Evolutionary conservation across 2,113 vertebrate species (phyloP).

Genomic region (Octodon degus): DNA sequence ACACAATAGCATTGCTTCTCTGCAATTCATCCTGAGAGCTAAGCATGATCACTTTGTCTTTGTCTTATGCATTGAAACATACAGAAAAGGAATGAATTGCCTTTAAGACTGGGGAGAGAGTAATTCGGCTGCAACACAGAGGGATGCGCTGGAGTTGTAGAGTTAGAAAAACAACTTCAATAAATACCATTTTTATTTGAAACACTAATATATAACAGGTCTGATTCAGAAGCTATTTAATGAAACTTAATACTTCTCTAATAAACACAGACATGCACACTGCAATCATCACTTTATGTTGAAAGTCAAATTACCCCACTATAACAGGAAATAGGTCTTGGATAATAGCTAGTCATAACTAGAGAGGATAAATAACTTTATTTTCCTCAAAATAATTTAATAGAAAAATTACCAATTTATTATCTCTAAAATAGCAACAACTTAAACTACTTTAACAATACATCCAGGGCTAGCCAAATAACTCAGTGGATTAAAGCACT

Average conservation of each 20-base stretch:
- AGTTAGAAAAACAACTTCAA: constrained; percentile 76
- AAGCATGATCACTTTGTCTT: background rate
- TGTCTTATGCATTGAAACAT: background rate
- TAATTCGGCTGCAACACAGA: background rate
- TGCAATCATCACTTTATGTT: constrained; percentile 78
- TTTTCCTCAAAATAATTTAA: constrained; percentile 77
- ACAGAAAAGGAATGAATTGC: background rate
- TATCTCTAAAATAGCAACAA: background rate
- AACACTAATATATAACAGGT: constrained; percentile 80
- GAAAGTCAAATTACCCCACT: constrained; percentile 69
- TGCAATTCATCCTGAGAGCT: background rate
- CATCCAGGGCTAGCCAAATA: background rate
- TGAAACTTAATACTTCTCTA: constrained; percentile 78
- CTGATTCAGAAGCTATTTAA: constrained; percentile 82
- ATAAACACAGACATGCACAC: constrained; percentile 79
- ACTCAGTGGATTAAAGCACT: no score
- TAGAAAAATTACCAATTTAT: background rate
- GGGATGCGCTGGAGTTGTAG: background rate
- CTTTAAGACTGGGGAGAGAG: background rate
- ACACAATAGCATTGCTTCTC: background rate
- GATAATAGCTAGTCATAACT: constrained; percentile 80
- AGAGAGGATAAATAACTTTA: constrained; percentile 78
- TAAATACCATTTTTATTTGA: constrained; percentile 72
- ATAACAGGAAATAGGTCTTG: constrained; percentile 78
- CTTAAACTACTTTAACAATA: background rate